Evolutionary conservation across 2,113 vertebrate genomes (phyloP).

Genomic region (Rhynchopsitta pachyrhyncha): DNA sequence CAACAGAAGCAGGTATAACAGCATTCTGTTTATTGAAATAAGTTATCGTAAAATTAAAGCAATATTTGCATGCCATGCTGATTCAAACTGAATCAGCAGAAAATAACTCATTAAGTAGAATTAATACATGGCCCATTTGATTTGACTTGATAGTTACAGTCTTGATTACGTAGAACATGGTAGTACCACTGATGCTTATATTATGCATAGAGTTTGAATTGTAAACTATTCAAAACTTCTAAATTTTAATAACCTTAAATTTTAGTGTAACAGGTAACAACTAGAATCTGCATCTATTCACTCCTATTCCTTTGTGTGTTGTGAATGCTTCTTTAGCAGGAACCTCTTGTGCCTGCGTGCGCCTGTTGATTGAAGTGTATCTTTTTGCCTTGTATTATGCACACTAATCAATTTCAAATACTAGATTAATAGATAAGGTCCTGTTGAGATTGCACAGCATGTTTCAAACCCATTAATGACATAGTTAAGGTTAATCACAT

Average conservation of each 20-base stretch:
- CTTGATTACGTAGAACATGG: background rate
- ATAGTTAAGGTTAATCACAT: slow-evolving; percentile 14
- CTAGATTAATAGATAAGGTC: background rate
- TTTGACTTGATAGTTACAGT: background rate
- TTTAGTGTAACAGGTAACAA: background rate
- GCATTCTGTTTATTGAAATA: background rate
- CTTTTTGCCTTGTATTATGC: background rate
- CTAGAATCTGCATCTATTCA: background rate
- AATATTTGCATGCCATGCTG: background rate
- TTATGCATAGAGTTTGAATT: background rate
- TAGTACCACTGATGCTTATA: background rate
- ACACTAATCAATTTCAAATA: background rate
- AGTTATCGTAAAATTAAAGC: background rate
- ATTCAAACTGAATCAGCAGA: background rate
- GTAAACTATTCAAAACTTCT: background rate
- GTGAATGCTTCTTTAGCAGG: background rate
- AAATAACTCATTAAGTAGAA: background rate
- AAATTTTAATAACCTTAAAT: background rate
- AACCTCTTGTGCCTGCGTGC: accelerated
- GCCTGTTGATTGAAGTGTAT: background rate
- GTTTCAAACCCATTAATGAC: background rate
- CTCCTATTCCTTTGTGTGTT: background rate
- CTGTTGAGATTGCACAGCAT: background rate
- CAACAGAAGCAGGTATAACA: background rate
- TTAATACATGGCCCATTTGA: background rate